These are phyloP conservation scores for Melieria crassipennis DNA, from an alignment of 2,888 invertebrate species.

Conservation along the genomic window DNA sequence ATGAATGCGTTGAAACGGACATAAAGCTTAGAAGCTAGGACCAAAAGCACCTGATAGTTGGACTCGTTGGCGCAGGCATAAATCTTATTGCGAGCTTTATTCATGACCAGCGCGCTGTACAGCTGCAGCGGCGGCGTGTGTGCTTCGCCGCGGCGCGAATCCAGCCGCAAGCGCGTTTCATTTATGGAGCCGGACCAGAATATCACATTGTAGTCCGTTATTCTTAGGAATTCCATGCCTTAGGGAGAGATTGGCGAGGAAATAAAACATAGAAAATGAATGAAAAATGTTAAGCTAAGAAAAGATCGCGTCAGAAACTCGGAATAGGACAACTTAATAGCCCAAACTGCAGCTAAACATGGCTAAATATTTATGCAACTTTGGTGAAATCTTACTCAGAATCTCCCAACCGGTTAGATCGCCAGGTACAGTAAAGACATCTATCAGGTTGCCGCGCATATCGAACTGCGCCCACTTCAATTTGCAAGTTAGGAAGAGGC, in stretches of 20 bases:
- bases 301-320: neutral
- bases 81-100: constrained; percentile 73
- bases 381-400: constrained; percentile 68
- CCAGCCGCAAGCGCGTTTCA: constrained; percentile 76
- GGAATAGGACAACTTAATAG: neutral
- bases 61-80: constrained; percentile 77
- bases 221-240: constrained; percentile 78
- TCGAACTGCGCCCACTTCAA: constrained; percentile 80
- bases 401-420: constrained; percentile 77
- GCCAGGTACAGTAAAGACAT: constrained; percentile 70
- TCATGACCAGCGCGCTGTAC: constrained; percentile 73
- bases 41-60: constrained; percentile 68
- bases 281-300: neutral
- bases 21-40: too few relatives aligned
- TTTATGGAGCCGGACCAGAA: constrained; percentile 87
- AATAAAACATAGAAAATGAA: neutral
- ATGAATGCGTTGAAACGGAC: too few relatives aligned
- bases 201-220: constrained; percentile 75
- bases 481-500: constrained; percentile 80
- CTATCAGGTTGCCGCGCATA: constrained; percentile 78
- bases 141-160: constrained; percentile 67
- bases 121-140: constrained; percentile 52
- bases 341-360: too few relatives aligned
- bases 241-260: constrained; percentile 40
- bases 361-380: too few relatives aligned